Base-by-base conservation (phyloP, 2,797 vertebrate genomes). In the Sparidentex hasta region DNA sequence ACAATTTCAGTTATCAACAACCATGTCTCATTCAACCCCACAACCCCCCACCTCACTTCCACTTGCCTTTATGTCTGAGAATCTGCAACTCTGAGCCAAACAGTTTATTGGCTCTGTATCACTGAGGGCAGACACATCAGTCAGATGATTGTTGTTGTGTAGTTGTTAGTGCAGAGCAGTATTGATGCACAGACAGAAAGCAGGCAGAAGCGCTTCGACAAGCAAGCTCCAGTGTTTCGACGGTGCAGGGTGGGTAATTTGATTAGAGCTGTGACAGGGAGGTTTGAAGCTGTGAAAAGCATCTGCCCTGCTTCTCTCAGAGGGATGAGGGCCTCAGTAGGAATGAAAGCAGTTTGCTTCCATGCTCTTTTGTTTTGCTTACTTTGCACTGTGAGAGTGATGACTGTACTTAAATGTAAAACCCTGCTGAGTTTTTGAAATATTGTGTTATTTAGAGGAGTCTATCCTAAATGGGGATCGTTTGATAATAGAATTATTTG, bases 11-110 rank as follows among this genome's bases (percentile, higher is more conserved):
- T 29, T 27, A 65, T 74, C 65, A 68, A 56, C 59, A 55, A 50
- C 8, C 23, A 17, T 38, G 48, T 54, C 50, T 71, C 33, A 21
- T 57, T 48, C 23, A 73, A 18, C 16, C n/a, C n/a, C n/a, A n/a
- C n/a, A n/a, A n/a, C n/a, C n/a, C n/a, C n/a, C n/a, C n/a, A n/a
- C n/a, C n/a, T n/a, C n/a, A n/a, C n/a, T n/a, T n/a, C n/a, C n/a
- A n/a, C n/a, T n/a, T n/a, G 88, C 85, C 74, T 76, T 74, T 72
- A 12, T 62, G 55, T 84, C 79, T 75, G 65, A 76, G 63, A 74
- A 9, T 70, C 54, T 9, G 43, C 43, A 25, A 27, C 46, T 63
- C 1, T 0, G 4, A 0, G 33, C 25, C 16, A 57, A n/a, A 50
- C 58, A 2, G 11, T 65, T 44, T 25, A 76, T 48, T 14, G 29